These are phyloP conservation scores for Cyprinodon variegatus DNA, from an alignment of 2,113 vertebrate genomes.

Conservation along the genomic window DNA sequence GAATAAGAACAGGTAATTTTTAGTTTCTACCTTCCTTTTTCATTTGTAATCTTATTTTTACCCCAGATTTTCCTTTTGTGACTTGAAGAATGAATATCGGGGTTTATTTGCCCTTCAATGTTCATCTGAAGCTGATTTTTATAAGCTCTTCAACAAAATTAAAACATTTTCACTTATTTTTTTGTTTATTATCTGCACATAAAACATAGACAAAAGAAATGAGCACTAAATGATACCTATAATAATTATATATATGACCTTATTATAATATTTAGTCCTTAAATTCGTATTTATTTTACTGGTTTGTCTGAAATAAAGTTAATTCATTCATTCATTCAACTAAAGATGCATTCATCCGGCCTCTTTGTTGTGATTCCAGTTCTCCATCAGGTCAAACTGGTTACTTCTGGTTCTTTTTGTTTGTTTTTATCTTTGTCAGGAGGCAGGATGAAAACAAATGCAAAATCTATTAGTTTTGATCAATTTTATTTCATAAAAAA, in stretches of 20 bases:
- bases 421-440: background rate
- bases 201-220: background rate
- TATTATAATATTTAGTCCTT: no score
- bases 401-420: slow-evolving; percentile 2
- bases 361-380: no score
- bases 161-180: background rate
- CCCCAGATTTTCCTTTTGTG: background rate
- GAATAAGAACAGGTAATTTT: slow-evolving; percentile 6
- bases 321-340: no score
- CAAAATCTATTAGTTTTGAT: slow-evolving; percentile 7
- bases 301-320: no score
- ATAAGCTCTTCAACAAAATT: background rate
- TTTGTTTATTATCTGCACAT: background rate
- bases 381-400: no score
- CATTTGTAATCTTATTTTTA: slow-evolving; percentile 15
- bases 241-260: no score
- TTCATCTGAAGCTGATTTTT: background rate
- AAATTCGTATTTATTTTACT: no score
- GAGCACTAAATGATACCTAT: no score
- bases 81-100: background rate
- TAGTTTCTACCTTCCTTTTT: background rate
- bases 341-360: background rate
- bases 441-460: background rate
- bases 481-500: no score
- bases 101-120: background rate